These are phyloP conservation scores for Oreotragus oreotragus DNA, from an alignment of 2,113 vertebrate genomes.

Conservation along the genomic window DNA sequence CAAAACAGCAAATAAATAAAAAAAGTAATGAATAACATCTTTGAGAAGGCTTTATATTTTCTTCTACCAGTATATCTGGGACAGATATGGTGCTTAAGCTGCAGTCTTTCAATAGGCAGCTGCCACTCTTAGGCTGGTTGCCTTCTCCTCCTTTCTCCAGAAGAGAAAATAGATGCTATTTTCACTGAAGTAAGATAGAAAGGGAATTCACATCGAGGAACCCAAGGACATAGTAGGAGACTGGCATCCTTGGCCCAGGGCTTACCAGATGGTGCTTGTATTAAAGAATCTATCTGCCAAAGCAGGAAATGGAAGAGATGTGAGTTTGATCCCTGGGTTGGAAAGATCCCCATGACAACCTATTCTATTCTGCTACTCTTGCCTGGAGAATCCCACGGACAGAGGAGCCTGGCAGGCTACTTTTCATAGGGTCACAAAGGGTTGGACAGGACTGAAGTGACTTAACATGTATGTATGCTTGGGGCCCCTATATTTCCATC, in stretches of 20 bases:
- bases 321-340: not conserved
- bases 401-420: not conserved
- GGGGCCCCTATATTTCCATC: not conserved
- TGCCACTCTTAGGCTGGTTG: not conserved
- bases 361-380: not conserved
- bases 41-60: not conserved
- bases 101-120: not conserved
- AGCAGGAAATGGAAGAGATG: not conserved
- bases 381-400: not conserved
- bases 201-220: not conserved
- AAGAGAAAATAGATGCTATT: not conserved
- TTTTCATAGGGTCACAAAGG: not conserved
- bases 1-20: not conserved
- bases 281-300: not conserved
- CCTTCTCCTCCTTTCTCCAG: too few species aligned
- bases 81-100: not conserved
- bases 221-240: not conserved
- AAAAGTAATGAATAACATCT: not conserved
- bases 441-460: not conserved
- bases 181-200: not conserved
- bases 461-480: not conserved
- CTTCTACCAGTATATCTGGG: not conserved
- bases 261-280: not conserved
- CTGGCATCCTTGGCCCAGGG: rapidly evolving
- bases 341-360: not conserved